phyloP scores from a whole-genome alignment of 2,888 invertebrate genomes.

The Drosophila sordidula region DNA sequence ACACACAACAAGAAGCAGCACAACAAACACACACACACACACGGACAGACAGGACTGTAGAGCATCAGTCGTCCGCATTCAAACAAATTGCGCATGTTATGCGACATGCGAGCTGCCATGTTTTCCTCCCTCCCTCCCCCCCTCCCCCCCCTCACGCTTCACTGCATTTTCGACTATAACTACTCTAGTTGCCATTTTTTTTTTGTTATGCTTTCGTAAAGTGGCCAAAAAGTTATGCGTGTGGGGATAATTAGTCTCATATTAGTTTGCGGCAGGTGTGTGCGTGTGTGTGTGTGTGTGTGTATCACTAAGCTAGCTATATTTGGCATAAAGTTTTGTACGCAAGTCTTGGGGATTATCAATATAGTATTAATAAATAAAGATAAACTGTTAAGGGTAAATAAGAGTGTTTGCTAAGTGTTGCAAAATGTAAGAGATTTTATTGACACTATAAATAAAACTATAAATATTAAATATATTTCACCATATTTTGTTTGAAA shows the following conservation, averaged over 20 bases:
- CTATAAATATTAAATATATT: no score
- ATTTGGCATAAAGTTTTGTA: constrained; percentile 23
- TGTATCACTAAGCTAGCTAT: constrained; percentile 10
- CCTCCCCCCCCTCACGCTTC: constrained; percentile 11
- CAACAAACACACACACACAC: neutral
- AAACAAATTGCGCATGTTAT: constrained; percentile 79
- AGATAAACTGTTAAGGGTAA: neutral
- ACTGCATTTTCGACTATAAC: constrained; percentile 36
- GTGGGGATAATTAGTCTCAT: constrained; percentile 37
- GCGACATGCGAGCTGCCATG: constrained; percentile 80
- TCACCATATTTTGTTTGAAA: no score
- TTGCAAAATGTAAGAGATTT: no score
- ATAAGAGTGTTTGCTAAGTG: neutral
- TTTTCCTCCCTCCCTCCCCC: constrained; percentile 37
- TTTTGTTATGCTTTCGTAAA: constrained; percentile 13
- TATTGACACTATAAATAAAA: no score
- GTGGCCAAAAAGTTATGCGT: constrained; percentile 26
- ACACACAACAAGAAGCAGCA: constrained; percentile 31
- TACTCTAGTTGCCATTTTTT: constrained; percentile 11
- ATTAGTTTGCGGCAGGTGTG: constrained; percentile 21
- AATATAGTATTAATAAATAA: neutral
- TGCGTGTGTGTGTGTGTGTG: constrained; percentile 5
- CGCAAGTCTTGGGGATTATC: neutral
- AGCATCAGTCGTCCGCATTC: constrained; percentile 42
- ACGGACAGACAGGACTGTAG: constrained; percentile 6